Percentiles rank a stretch among this genome's conserved stretches.
These are phyloP conservation scores for Heterodera filipjevi DNA, from an alignment of 2,888 invertebrate species.

Conservation along the genomic window DNA sequence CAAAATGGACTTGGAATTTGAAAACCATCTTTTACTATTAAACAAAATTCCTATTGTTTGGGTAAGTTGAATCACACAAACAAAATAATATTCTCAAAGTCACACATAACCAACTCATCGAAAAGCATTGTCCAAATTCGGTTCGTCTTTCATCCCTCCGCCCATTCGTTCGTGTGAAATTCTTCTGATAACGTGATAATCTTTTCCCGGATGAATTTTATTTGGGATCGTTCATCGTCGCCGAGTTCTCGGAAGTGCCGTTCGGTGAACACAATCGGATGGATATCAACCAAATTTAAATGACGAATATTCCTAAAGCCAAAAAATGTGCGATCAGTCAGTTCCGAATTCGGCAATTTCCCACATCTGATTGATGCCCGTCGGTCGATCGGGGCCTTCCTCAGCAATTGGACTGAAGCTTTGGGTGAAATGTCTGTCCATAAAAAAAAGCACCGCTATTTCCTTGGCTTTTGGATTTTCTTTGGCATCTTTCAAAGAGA, in stretches of 20 bases:
- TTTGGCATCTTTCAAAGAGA: slow-evolving; percentile 17
- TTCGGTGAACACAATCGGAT: slow-evolving; percentile 32
- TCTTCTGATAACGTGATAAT: slow-evolving; percentile 20
- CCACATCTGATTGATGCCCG: slow-evolving; percentile 24
- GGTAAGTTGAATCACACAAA: neutral
- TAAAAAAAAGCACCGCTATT: slow-evolving; percentile 29
- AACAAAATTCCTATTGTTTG: neutral
- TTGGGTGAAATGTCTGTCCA: slow-evolving; percentile 24
- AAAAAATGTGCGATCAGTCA: neutral
- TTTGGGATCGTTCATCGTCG: slow-evolving; percentile 19
- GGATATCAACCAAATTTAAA: slow-evolving; percentile 24
- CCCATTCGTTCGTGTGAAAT: slow-evolving; percentile 21
- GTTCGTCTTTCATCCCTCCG: neutral
- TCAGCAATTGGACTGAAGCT: neutral
- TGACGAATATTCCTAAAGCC: slow-evolving; percentile 23
- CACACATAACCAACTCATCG: neutral
- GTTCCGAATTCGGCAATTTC: neutral
- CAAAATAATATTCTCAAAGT: neutral
- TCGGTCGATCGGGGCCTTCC: slow-evolving; percentile 11
- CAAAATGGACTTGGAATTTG: neutral
- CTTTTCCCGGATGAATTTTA: slow-evolving; percentile 19
- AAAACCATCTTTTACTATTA: neutral
- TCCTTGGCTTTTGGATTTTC: neutral
- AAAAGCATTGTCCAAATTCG: neutral
- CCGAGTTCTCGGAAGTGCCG: slow-evolving; percentile 18